Base-by-base conservation (phyloP, 2,113 vertebrate species). In the Sphaerodactylus townsendi region DNA sequence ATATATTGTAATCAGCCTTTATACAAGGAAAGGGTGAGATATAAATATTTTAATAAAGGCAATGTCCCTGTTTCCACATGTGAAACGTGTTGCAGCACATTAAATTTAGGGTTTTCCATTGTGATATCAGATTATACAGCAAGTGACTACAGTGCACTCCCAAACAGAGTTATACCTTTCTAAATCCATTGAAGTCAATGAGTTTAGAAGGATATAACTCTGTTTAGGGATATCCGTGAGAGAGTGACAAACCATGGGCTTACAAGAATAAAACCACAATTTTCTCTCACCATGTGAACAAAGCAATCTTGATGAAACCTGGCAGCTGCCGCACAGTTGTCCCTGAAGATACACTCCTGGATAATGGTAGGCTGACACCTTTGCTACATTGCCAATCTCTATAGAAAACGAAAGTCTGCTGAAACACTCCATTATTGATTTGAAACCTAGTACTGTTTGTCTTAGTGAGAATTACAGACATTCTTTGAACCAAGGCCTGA, bases 231-330 rank as follows among this genome's bases (percentile, higher is more conserved):
- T 62, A 25, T 28, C 23, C 59, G n/a, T n/a, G n/a, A n/a, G n/a
- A n/a, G n/a, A 28, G 23, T 62, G 33, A 68, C 35, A 13, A 50
- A 48, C 70, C 70, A 19, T 37, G 46, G 56, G 46, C 50, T 5
- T 68, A 50, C 33, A 3, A 81, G n/a, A 48, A 17, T 70, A 48
- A 35, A 56, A 13, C 15, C 7, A 46, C 64, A 37, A 33, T 81
- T 56, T 71, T 69, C 7, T 39, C 23, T 59, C 68, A 59, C 48
- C 50, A 30, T 30, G 68, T 39, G 15, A 48, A 71, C 35, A 56
- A 81, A 81, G 28, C 23, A 39, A 81, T 70, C 79, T 59, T 72
- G 71, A 81, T 41, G 44, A 19, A 82, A 73, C 69, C 30, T 82
- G 53, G 15, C 69, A 73, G 50, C 37, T 44, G 10, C 10, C 79